Conservation (phyloP, 2,888 invertebrate species). For the Thumatha senex region DNA sequence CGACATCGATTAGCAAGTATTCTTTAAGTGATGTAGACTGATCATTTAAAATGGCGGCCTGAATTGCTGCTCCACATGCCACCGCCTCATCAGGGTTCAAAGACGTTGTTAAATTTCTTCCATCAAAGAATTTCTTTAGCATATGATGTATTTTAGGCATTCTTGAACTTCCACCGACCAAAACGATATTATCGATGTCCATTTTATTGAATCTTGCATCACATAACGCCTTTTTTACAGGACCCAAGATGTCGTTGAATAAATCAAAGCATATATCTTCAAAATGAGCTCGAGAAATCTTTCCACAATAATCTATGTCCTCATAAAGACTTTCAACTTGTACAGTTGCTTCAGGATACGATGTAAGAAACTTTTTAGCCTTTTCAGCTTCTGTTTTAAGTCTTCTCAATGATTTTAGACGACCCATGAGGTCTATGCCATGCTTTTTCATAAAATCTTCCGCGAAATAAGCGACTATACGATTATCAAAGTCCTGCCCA, state of each 20-base stretch:
- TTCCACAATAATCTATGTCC: slow-evolving; percentile 55
- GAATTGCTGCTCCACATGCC: slow-evolving; percentile 66
- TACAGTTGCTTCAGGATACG: slow-evolving; percentile 49
- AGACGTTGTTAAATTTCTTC: slow-evolving; percentile 44
- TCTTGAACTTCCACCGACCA: slow-evolving; percentile 66
- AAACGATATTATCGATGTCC: slow-evolving; percentile 54
- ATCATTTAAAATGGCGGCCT: slow-evolving; percentile 59
- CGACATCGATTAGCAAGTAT: slow-evolving; percentile 52
- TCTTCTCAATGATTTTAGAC: slow-evolving; percentile 46
- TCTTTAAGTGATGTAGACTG: slow-evolving; percentile 31
- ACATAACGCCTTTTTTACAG: slow-evolving; percentile 48
- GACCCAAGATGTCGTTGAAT: slow-evolving; percentile 54
- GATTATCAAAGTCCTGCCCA: slow-evolving; percentile 69
- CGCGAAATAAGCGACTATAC: slow-evolving; percentile 59
- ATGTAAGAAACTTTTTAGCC: slow-evolving; percentile 55
- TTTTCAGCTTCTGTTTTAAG: slow-evolving; percentile 59
- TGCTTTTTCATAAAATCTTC: slow-evolving; percentile 57
- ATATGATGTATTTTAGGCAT: slow-evolving; percentile 61
- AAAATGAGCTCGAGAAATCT: slow-evolving; percentile 53
- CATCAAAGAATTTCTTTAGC: slow-evolving; percentile 54
- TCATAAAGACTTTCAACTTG: slow-evolving; percentile 53
- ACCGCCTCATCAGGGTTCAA: slow-evolving; percentile 69
- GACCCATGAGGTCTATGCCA: slow-evolving; percentile 44
- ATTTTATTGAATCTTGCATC: slow-evolving; percentile 53
- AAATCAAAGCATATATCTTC: slow-evolving; percentile 69